Base-by-base conservation (phyloP, 2,888 invertebrate species). In the Polyploca ridens region DNA sequence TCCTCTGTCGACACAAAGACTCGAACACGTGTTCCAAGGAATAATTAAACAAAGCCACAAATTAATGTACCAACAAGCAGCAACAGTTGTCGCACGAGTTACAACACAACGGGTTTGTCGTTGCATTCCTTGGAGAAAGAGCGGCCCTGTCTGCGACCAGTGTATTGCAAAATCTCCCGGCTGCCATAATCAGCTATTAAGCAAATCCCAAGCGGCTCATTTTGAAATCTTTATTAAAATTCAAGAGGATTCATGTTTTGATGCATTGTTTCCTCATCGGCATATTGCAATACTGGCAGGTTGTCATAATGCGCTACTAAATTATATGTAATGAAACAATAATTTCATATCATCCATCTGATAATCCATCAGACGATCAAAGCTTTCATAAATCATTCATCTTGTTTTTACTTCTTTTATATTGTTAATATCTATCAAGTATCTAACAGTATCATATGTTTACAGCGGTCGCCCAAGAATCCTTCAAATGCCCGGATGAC, bases 401-500 rank as follows among this genome's bases (percentile, higher is more conserved):
- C 1, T 7, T 38, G 0, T 10, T 10, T 7, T 10, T 38, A 35
- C 7, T 35, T 35, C 35, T 35, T 38, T 1, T 10, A 38, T 10
- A 38, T 35, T 6, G 35, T 35, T 35, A 7, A 7, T 38, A 10
- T 38, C 14, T 44, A 3, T 46, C 59, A 64, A 65, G 62, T 64
- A 63, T 46, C 63, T 57, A 75, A 63, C 8, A 11, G 14, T 5
- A 63, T 5, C 71, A 72, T 79, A 77, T 82, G 73, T 80, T 94
- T 93, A 49, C 94, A 97, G 96, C 95, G 83, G 94, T 95, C 83
- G 97, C 95, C 77, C 98, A 98, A 91, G 97, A 97, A 76, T 95
- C 94, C 84, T 98, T 98, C 95, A 98, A 98, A 95, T 98, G 98
- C 85, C 98, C 98, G 44, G 98, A 98, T 85, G 98, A 98, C 89